Percentiles rank a stretch among this genome's conserved stretches.
Evolutionary conservation across 2,797 vertebrate species (phyloP).

Genomic region (Discoglossus pictus): DNA sequence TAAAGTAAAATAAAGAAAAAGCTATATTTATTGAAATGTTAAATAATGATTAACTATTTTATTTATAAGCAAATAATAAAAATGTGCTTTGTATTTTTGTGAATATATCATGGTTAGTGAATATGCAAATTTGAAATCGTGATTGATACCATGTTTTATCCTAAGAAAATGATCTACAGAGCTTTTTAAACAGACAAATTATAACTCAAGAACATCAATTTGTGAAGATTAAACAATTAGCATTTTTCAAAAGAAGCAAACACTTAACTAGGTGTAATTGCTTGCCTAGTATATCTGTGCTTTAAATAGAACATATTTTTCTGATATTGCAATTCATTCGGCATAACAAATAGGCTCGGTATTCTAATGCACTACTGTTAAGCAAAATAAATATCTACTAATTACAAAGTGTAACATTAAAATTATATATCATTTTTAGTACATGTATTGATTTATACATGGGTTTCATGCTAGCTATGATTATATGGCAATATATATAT

Average conservation of each 20-base stretch:
- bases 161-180: conserved; percentile 48
- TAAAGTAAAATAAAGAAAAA: neutral
- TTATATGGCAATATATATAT: too few relatives aligned
- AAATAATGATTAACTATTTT: too few relatives aligned
- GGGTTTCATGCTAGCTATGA: too few relatives aligned
- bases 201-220: conserved; percentile 53
- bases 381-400: neutral
- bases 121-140: conserved; percentile 35
- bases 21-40: neutral
- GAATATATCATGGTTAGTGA: conserved; percentile 28
- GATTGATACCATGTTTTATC: conserved; percentile 44
- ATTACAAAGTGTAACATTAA: too few relatives aligned
- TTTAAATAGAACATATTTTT: conserved; percentile 47
- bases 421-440: too few relatives aligned
- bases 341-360: conserved; percentile 14
- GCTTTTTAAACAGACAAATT: conserved; percentile 52
- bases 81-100: neutral
- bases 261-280: conserved; percentile 52
- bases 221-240: conserved; percentile 53
- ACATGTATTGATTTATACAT: too few relatives aligned
- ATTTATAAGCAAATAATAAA: too few relatives aligned
- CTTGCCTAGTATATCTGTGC: conserved; percentile 42
- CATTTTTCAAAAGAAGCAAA: conserved; percentile 52
- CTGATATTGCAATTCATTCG: conserved; percentile 34
- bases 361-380: neutral